Percentiles rank a stretch among this genome's conserved stretches.
Conservation (phyloP, 1,140 invertebrate species). For the Linepithema humile region DNA sequence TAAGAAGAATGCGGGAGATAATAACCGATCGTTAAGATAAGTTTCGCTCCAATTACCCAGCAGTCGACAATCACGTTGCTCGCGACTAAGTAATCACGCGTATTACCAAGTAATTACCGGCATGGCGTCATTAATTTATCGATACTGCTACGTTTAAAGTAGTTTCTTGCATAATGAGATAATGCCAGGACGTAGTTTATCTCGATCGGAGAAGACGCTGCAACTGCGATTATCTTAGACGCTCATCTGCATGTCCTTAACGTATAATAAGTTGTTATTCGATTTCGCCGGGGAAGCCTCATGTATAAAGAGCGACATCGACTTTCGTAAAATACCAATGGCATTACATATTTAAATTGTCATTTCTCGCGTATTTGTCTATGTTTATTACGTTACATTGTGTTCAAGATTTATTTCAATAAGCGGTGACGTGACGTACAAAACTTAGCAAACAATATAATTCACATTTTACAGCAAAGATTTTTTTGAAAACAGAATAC, state of each 20-base stretch:
- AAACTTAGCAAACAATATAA: background rate
- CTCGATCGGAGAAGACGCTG: conserved; percentile 38
- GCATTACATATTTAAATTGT: background rate
- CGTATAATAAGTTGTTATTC: conserved; percentile 33
- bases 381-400: background rate
- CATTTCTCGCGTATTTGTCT: background rate
- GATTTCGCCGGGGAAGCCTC: conserved; percentile 3
- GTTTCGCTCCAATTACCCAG: conserved; percentile 53
- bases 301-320: background rate
- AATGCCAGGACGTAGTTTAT: conserved; percentile 51
- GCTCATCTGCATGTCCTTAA: conserved; percentile 15
- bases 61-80: conserved; percentile 46
- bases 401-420: background rate
- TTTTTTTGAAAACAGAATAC: background rate
- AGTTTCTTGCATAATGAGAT: conserved; percentile 61
- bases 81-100: conserved; percentile 55
- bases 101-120: conserved; percentile 62
- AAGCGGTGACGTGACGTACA: background rate
- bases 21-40: conserved; percentile 53
- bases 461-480: background rate
- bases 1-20: background rate
- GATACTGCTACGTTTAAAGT: conserved; percentile 48
- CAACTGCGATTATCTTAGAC: conserved; percentile 37
- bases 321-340: background rate
- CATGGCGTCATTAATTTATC: conserved; percentile 57